Base-by-base conservation (phyloP, 2,888 invertebrate species). In the Nomada fucata region DNA sequence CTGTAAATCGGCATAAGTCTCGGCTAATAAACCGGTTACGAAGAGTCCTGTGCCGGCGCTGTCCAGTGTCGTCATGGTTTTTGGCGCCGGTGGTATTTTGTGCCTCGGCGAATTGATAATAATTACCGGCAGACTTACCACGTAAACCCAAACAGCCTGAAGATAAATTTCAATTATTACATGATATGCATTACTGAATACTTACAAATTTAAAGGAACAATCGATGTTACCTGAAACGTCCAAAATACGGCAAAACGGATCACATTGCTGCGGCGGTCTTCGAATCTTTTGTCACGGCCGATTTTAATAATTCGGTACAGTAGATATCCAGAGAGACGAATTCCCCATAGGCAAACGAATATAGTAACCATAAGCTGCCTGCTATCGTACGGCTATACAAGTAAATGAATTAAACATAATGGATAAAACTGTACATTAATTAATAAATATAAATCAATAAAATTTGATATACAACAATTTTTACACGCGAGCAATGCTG, bases 161-260 rank as follows among this genome's bases (percentile, higher is more conserved):
- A 93, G 93, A 84, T 57, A 36, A 47, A 44, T 55, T 70, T 29
- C 44, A 15, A 23, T 44, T 9, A 23, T n/a, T 15, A 15, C n/a
- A n/a, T 13, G 3, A 10, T 47, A 47, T 13, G 11, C 47, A 15
- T 47, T 47, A 47, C 13, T 15, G 15, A 47, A 15, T 47, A 47
- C 36, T 36, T 36, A 7, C 7, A 7, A 36, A 36, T 36, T 36
- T 36, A 36, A 36, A 36, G 36, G 1, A 36, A 36, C 7, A 7
- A 36, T 36, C 36, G 36, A 36, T 20, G 7, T 36, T 94, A 97
- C 97, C 95, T 97, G 97, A 94, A 98, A 98, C 0, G 97, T 97
- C 96, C 98, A 98, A 93, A 98, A 98, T 7, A 98, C 96, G n/a
- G 97, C 98, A 92, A 98, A 98, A 88, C 98, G 95, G 71, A 98